phyloP scores from a whole-genome alignment of 2,888 invertebrate species.

The Cartodere bifasciata region DNA sequence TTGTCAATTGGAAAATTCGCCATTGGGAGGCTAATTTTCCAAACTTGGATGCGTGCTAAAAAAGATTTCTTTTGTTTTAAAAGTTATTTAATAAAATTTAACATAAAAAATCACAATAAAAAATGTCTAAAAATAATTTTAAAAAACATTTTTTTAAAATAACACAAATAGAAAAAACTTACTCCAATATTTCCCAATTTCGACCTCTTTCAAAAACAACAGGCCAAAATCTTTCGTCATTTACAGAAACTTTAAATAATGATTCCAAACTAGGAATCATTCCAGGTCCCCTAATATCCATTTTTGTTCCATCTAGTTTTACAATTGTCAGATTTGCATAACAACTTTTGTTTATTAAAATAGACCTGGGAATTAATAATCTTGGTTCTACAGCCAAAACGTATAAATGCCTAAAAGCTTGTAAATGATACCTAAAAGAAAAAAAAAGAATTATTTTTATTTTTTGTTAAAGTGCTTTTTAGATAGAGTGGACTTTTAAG shows the following conservation, averaged over 20 bases:
- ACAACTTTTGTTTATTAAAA: constrained; percentile 66
- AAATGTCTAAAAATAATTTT: too few species aligned
- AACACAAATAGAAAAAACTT: constrained; percentile 1
- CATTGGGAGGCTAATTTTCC: neutral
- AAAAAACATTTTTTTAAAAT: too few species aligned
- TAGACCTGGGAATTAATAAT: constrained; percentile 75
- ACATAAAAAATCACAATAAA: too few species aligned
- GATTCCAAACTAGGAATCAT: constrained; percentile 70
- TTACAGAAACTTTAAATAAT: constrained; percentile 60
- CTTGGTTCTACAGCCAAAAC: constrained; percentile 88
- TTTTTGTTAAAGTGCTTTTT: too few species aligned
- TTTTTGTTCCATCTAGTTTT: constrained; percentile 29
- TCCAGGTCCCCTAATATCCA: constrained; percentile 62
- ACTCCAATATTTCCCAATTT: constrained; percentile 54
- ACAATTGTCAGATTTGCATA: constrained; percentile 64
- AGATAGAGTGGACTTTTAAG: too few species aligned
- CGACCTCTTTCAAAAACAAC: constrained; percentile 67
- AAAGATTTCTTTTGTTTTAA: too few species aligned
- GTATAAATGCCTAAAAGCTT: constrained; percentile 93
- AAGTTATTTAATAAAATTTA: too few species aligned
- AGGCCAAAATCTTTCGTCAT: constrained; percentile 84
- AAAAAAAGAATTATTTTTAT: constrained; percentile 2
- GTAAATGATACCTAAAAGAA: constrained; percentile 74
- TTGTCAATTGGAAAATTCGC: too few species aligned
- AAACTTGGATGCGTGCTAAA: too few species aligned